Evolutionary conservation across 2,888 invertebrate genomes (phyloP), one percentile per base, ranked within the genome.

Genomic region (Gonocerus acuteangulatus): DNA sequence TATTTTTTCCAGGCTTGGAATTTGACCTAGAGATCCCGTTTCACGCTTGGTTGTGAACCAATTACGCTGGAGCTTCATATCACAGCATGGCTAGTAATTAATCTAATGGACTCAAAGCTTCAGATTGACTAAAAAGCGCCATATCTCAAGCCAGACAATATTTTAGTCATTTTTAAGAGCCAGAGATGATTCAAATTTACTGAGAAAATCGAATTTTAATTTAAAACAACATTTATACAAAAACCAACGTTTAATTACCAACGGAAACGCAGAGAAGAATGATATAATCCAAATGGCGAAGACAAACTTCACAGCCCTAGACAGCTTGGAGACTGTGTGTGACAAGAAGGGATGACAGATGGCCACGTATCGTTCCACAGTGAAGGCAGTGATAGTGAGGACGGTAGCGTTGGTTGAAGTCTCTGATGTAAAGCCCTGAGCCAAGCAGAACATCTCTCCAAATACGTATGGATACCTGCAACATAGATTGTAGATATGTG

Each of bases 371-470:
- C 80, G 72, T 70, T 80, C 79, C 21, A 78, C 73, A 1, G 87
- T 93, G 73, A 93, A 93, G 1, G 90, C 89, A 0, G 90, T 89
- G 70, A 93, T 93, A 11, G 87, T 88, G 65, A 88, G 74, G 1
- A 93, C 90, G 0, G 91, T 91, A 0, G 89, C 89, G 71, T 89
- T 88, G 18, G 87, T 85, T 0, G 87, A 86, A n/a, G 88, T 88
- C 74, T 93, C 93, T 0, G 91, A 87, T 0, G 88, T 83, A 51
- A 91, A 80, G 6, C 87, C 87, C 23, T 68, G 62, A 11, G 85
- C 74, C 11, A 88, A 79, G 74, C 92, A 93, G 68, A 88, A 82
- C 3, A 81, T 79, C 71, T 89, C 87, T 0, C 87, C 87, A 66
- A 92, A 82, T 2, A 85, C 80, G 71, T 87, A 88, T 0, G 83